phyloP scores from a whole-genome alignment of 2,113 vertebrate genomes.

The Oncorhynchus masou region DNA sequence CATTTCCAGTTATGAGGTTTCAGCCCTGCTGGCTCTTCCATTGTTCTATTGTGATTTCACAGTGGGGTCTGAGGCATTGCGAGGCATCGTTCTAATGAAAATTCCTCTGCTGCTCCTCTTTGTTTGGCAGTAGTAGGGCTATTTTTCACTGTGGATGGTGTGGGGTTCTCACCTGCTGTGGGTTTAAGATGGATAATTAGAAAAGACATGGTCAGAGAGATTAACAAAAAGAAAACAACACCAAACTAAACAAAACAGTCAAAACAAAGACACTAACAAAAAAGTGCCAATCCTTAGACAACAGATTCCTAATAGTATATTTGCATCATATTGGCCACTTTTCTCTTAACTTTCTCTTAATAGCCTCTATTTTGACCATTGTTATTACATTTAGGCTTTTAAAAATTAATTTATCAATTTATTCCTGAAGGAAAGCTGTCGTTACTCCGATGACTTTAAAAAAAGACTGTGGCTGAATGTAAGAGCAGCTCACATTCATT shows the following conservation, averaged over 20 bases:
- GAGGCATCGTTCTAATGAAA: constrained; percentile 82
- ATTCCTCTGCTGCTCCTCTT: constrained; percentile 76
- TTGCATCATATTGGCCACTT: constrained; percentile 36
- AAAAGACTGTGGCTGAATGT: constrained; percentile 44
- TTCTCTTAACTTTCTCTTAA: constrained; percentile 15
- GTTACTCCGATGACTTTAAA: constrained; percentile 21
- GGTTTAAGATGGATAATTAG: constrained; percentile 79
- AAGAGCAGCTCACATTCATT: constrained; percentile 48
- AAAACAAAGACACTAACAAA: constrained; percentile 39
- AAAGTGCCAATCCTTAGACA: constrained; percentile 25
- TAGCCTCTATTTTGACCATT: constrained; percentile 23
- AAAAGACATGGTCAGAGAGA: constrained; percentile 64
- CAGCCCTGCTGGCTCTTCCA: constrained; percentile 59
- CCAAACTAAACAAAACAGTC: constrained; percentile 51
- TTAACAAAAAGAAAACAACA: constrained; percentile 59
- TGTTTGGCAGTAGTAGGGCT: constrained; percentile 67
- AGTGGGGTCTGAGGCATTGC: constrained; percentile 67
- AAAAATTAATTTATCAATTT: constrained; percentile 32
- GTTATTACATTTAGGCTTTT: neutral
- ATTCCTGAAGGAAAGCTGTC: constrained; percentile 11
- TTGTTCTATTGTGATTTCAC: constrained; percentile 75
- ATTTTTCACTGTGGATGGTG: constrained; percentile 64
- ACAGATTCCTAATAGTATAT: constrained; percentile 29
- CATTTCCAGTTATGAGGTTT: constrained; percentile 69
- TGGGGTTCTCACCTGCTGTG: constrained; percentile 72